Evolutionary conservation across 2,113 vertebrate species (phyloP), one percentile per base, ranked within the genome.

Genomic region (Oreocharis arfaki): DNA sequence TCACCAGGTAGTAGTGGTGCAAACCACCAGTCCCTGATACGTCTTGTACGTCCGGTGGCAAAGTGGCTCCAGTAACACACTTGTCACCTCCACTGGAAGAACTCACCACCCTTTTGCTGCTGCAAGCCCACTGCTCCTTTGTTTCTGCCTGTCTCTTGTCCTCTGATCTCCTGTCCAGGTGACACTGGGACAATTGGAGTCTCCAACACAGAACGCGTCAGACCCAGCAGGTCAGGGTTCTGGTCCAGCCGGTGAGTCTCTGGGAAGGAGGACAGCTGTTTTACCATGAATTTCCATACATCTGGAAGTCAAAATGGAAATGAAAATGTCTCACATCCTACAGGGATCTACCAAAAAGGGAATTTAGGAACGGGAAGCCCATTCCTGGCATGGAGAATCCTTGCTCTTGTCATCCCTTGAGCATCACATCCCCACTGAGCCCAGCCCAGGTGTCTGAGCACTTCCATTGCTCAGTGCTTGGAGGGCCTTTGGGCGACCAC

Each of bases 401-500:
- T 9, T 5, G 18, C 24, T 65, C 30, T 41, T 63, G 22, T 26
- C 27, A 7, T 65, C 26, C 56, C 28, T 26, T 16, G 21, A 84
- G 50, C 55, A 39, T 28, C 78, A 69, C 0, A 1, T 46, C 49
- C 26, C 30, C 3, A 8, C 33, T 70, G 71, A 46, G 5, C 8
- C 16, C 39, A 53, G 50, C 18, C 50, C 52, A 77, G 7, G 28
- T 41, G 42, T 64, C 50, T 4, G 23, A 26, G 11, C 0, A 1
- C 18, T 79, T 71, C 68, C 37, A n/a, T 76, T 1, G 3, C 32
- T 35, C 0, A 0, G 6, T 1, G 3, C 16, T 33, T 21, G n/a
- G 30, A 65, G n/a, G 46, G 3, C 3, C 1, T 55, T 75, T 1
- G 5, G 39, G 42, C 2, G 0, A 69, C 17, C 53, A 75, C 53